A percentile compares a stretch with the other conserved stretches of the same genome.
Conservation (phyloP, 1,140 invertebrate genomes). For the Ceratoteleas bidentatus region DNA sequence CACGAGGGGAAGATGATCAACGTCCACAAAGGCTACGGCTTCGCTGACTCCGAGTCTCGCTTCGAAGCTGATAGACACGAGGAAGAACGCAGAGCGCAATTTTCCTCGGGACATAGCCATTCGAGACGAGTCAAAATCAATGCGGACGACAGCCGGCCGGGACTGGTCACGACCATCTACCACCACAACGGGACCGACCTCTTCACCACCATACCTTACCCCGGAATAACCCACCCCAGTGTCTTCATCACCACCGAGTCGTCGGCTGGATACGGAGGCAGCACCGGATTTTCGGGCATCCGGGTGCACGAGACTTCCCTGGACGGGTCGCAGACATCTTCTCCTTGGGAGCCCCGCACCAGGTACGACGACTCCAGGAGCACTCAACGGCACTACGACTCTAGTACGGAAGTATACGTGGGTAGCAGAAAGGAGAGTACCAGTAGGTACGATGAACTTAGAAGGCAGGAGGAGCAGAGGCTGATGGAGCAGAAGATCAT, state of each 20-base stretch:
- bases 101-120: conserved; percentile 10
- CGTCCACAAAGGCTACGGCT: conserved; percentile 68
- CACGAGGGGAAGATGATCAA: conserved; percentile 67
- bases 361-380: conserved; percentile 20
- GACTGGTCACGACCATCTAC: conserved; percentile 65
- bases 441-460: conserved; percentile 44
- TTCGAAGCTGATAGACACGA: conserved; percentile 51
- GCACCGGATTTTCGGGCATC: conserved; percentile 15
- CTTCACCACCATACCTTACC: conserved; percentile 17
- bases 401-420: conserved; percentile 41
- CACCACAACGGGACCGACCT: conserved; percentile 62
- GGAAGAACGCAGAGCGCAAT: conserved; percentile 50
- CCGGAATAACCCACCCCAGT: conserved; percentile 6
- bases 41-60: conserved; percentile 46
- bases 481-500: conserved; percentile 37
- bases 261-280: conserved; percentile 11
- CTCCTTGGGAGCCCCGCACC: conserved; percentile 18
- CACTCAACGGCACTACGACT: conserved; percentile 20
- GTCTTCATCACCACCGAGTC: conserved; percentile 53
- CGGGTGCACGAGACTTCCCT: conserved; percentile 42
- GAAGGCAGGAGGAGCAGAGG: conserved; percentile 32
- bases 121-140: conserved; percentile 61
- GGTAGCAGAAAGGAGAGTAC: conserved; percentile 17
- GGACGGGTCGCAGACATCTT: conserved; percentile 14
- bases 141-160: conserved; percentile 34